phyloP scores from a whole-genome alignment of 2,888 invertebrate genomes.

The Lumbricus terrestris region DNA sequence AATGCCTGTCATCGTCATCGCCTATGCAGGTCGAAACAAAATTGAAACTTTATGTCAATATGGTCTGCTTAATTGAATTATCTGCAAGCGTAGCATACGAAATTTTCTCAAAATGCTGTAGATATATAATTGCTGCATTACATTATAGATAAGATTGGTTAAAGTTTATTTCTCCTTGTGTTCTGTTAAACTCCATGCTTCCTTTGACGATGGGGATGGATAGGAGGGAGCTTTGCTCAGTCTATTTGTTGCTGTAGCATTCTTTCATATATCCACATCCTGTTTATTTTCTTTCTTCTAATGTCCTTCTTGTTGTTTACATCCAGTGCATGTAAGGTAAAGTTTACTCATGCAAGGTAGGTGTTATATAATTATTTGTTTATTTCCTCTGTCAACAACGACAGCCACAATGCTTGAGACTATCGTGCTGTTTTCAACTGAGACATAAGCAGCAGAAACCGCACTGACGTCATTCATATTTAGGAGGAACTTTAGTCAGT shows the following conservation, averaged over 20 bases:
- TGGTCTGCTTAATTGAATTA: neutral
- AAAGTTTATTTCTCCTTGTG: neutral
- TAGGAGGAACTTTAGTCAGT: too few relatives aligned
- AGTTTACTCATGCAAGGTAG: too few relatives aligned
- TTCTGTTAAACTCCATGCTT: neutral
- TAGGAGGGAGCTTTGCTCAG: neutral
- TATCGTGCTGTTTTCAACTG: too few relatives aligned
- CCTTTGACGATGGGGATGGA: neutral
- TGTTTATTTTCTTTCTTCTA: neutral
- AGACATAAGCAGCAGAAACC: too few relatives aligned
- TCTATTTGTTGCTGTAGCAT: neutral
- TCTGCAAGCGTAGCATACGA: neutral
- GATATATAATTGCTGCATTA: neutral
- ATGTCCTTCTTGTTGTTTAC: neutral
- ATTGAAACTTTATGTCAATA: neutral
- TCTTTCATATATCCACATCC: neutral
- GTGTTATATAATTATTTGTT: too few relatives aligned
- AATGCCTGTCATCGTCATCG: constrained; percentile 52
- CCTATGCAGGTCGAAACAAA: constrained; percentile 55
- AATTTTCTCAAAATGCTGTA: neutral
- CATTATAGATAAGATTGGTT: neutral
- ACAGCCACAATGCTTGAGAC: too few relatives aligned
- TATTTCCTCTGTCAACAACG: too few relatives aligned
- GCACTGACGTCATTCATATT: too few relatives aligned
- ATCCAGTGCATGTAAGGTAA: too few relatives aligned